A percentile compares a stretch with the other conserved stretches of the same genome.
These are phyloP conservation scores for Agrenia bidenticulata DNA, from an alignment of 2,888 invertebrate species.

Conservation along the genomic window DNA sequence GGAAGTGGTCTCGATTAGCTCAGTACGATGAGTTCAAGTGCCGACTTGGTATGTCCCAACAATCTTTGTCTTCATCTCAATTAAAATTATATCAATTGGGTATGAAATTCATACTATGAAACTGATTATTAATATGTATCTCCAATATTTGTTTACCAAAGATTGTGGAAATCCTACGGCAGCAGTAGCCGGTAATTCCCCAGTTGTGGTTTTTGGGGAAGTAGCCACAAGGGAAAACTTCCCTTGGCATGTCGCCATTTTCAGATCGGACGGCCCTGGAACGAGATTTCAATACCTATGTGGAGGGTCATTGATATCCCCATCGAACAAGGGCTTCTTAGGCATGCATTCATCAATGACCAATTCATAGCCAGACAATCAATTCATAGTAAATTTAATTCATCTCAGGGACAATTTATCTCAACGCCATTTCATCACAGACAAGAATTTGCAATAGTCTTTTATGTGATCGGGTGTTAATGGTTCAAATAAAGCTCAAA, in stretches of 20 bases:
- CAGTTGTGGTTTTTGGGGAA: constrained; percentile 42
- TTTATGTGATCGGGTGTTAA: no score
- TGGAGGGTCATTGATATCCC: constrained; percentile 39
- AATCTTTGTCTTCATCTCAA: no score
- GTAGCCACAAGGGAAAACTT: constrained; percentile 35
- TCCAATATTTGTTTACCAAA: background rate
- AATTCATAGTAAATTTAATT: no score
- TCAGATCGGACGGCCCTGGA: constrained; percentile 34
- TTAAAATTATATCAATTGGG: background rate
- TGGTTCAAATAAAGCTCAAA: no score
- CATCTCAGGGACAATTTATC: no score
- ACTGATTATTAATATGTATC: background rate
- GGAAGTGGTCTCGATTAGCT: constrained; percentile 35
- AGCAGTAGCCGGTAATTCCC: constrained; percentile 23
- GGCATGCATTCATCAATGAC: no score
- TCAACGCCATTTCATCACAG: no score
- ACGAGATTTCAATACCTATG: constrained; percentile 35
- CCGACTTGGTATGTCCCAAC: constrained; percentile 33
- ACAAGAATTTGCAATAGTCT: no score
- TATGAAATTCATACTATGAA: background rate
- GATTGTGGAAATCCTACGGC: constrained; percentile 43
- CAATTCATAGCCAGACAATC: no score
- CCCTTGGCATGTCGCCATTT: constrained; percentile 45
- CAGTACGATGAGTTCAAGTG: constrained; percentile 43
- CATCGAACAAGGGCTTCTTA: constrained; percentile 41